Base-by-base conservation (phyloP, 2,888 invertebrate genomes). In the Brachylomia viminalis region DNA sequence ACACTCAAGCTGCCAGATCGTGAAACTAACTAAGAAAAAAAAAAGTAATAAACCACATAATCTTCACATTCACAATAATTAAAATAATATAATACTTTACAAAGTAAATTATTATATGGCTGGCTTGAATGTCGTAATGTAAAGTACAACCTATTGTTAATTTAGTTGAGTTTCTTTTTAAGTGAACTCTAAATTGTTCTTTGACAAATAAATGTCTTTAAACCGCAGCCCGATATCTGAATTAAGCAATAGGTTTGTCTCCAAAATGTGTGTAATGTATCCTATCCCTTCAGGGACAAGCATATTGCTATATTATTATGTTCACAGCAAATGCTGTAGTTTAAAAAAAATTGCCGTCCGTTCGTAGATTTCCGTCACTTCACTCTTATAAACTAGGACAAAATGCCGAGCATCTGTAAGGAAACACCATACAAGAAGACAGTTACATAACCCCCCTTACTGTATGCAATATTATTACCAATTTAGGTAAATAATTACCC, bases 401-500 rank as follows among this genome's bases (percentile, higher is more conserved):
- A 30, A 58, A 33, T 58, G 23, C 17, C 33, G 38, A 72, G 27
- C 82, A 82, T 69, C 20, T 77, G 73, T 65, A 62, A 33, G 30
- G 17, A 68, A 74, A 77, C n/a, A 62, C 71, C 61, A 72, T 62
- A 20, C 59, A 45, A 10, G 2, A 56, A 54, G 5, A 38, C 65
- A 80, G 68, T 77, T 56, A 74, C 13, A 54, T 68, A 79, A 72
- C 71, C 75, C 84, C 61, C 42, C 15, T 23, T 10, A 33, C 62
- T 58, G 23, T 72, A 65, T 71, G 83, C 62, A 71, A 82, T 82
- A 75, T 72, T 82, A 82, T 65, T 70, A 79, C 73, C 68, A 72
- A 82, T 72, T 84, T 69, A 71, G 75, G 71, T 76, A 85, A 80
- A 87, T 85, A 80, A 87, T 85, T 79, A 80, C 79, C 75, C 68